Conservation (phyloP, 2,113 vertebrate genomes). For the Calypte anna region DNA sequence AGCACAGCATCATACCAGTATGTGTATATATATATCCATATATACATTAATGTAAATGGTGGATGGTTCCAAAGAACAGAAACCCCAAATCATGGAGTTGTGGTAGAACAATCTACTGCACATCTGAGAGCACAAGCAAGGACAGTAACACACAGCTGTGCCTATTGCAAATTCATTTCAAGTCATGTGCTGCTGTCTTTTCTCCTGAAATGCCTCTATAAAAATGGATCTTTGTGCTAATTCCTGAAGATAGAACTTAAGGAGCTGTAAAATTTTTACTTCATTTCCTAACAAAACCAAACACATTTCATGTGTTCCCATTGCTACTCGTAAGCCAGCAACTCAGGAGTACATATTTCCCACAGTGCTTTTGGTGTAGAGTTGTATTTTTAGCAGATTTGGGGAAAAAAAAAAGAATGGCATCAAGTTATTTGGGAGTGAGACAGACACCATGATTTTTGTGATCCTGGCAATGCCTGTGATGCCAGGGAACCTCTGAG, state of each 20-base stretch:
- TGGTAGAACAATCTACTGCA: neutral
- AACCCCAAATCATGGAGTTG: accelerated
- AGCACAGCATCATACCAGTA: accelerated
- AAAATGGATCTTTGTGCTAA: constrained; percentile 15
- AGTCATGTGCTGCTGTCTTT: neutral
- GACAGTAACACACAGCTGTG: neutral
- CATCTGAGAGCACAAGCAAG: neutral
- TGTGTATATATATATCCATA: accelerated
- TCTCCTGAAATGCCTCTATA: neutral
- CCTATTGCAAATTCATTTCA: constrained; percentile 23
- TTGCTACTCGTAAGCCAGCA: neutral
- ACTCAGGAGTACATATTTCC: neutral
- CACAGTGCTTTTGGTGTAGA: neutral
- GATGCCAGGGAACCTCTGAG: neutral
- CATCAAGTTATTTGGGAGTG: neutral
- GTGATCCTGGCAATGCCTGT: neutral
- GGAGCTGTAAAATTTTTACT: constrained; percentile 13
- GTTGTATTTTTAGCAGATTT: neutral
- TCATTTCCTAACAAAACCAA: constrained; percentile 33
- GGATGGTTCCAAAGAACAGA: neutral
- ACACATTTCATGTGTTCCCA: neutral
- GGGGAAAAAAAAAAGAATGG: neutral
- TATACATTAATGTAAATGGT: neutral
- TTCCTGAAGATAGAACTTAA: constrained; percentile 21
- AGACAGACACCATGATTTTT: accelerated